Base-by-base conservation (phyloP, 2,797 vertebrate genomes). In the Paedocypris micromegethes region DNA sequence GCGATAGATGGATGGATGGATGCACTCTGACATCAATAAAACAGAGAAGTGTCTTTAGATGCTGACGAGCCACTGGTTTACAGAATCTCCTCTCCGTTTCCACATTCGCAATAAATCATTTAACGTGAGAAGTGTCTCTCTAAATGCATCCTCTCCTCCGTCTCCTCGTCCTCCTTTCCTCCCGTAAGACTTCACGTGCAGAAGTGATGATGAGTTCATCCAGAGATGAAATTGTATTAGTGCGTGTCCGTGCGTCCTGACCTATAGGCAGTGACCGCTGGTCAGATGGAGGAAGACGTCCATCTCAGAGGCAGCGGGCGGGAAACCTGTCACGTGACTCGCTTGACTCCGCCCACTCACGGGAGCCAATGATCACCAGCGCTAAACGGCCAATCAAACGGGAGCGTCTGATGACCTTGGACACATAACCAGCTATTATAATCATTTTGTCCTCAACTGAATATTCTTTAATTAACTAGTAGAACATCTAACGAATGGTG, bases 171-270 rank as follows among this genome's bases (percentile, higher is more conserved):
- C 58, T 62, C 6, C 2, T 58, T 73, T 72, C 61, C 73, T 73
- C 57, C 70, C 67, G 54, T 43, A 9, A n/a, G 39, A 9, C 37
- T 75, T n/a, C 42, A 61, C 23, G 65, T 53, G 44, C 41, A 7
- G 40, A 5, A 72, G 66, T 60, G 44, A 49, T 7, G 58, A 65
- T 23, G 38, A 56, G 80, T 69, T 68, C 69, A 77, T 47, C 56
- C 72, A 76, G 51, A 77, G 64, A 72, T 80, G 64, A 80, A 83
- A 85, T 79, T 73, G 64, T 81, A 83, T 84, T 70, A 82, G 67
- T 74, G 50, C 48, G 64, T 64, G 40, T 2, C 60, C 62, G 63
- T 68, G 64, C 70, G 68, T 75, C 70, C 65, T 75, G 72, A 76
- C 63, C 51, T 54, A 50, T 77, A 72, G 73, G 75, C 72, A 77